Conservation (phyloP, 2,888 invertebrate species). For the Amblyjoppa proteus region DNA sequence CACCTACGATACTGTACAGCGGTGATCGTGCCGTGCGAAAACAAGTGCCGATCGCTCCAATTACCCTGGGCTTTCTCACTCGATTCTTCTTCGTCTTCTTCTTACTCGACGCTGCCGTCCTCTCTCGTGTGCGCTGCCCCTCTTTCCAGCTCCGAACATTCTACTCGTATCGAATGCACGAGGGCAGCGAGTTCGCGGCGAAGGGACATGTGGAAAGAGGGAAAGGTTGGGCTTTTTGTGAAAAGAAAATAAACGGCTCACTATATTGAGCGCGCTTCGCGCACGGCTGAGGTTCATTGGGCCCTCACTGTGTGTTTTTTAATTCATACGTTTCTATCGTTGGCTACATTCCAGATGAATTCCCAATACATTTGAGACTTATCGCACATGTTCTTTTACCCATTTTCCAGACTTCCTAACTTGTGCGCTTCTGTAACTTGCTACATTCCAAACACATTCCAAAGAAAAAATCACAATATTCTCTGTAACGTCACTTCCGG, state of each 20-base stretch:
- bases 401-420: too few relatives aligned
- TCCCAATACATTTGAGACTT: too few relatives aligned
- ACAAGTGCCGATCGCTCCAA: conserved; percentile 83
- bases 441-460: too few relatives aligned
- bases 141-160: conserved; percentile 6
- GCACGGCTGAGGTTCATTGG: not conserved
- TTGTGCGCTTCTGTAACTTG: too few relatives aligned
- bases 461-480: too few relatives aligned
- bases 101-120: conserved; percentile 8
- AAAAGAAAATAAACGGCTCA: not conserved
- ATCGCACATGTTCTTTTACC: too few relatives aligned
- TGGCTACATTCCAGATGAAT: too few relatives aligned
- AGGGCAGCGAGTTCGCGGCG: not conserved
- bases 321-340: too few relatives aligned
- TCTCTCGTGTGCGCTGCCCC: not conserved
- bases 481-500: too few relatives aligned
- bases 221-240: not conserved
- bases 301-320: too few relatives aligned
- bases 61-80: conserved; percentile 72
- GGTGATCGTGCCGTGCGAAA: conserved; percentile 81
- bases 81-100: conserved; percentile 15
- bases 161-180: not conserved
- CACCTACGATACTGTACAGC: conserved; percentile 48
- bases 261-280: not conserved
- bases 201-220: not conserved